phyloP scores from a whole-genome alignment of 2,797 vertebrate species.

The Mormyrops boulengeri region DNA sequence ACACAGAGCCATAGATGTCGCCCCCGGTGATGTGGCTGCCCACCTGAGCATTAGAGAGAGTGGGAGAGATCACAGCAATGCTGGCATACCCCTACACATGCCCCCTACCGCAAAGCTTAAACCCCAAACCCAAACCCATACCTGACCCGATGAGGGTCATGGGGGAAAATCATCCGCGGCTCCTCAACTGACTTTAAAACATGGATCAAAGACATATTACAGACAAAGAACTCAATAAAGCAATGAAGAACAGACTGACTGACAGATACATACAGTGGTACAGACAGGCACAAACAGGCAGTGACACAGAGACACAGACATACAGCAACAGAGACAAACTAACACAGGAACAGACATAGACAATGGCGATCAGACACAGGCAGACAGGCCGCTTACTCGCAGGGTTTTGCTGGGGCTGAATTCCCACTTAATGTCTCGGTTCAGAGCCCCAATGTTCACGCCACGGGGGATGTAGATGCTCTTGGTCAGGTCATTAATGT shows the following conservation, averaged over 20 bases:
- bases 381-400: constrained; percentile 60
- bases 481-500: constrained; percentile 85
- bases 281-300: neutral
- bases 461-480: constrained; percentile 98
- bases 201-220: neutral
- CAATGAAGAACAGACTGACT: neutral
- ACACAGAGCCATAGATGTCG: constrained; percentile 76
- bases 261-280: too few relatives aligned
- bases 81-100: neutral
- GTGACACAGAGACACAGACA: neutral
- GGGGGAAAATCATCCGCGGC: neutral
- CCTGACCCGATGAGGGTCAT: neutral
- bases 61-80: neutral
- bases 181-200: neutral
- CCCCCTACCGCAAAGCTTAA: neutral
- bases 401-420: constrained; percentile 81
- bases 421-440: constrained; percentile 88
- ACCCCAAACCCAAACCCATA: neutral
- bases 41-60: constrained; percentile 47
- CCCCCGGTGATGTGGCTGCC: constrained; percentile 91
- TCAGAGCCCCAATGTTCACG: constrained; percentile 89
- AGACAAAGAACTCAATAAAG: neutral
- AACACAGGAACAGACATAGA: too few relatives aligned
- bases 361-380: neutral
- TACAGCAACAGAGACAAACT: neutral